phyloP scores from a whole-genome alignment of 92 coral and sea anemone genomes.

The Metridium senile region DNA sequence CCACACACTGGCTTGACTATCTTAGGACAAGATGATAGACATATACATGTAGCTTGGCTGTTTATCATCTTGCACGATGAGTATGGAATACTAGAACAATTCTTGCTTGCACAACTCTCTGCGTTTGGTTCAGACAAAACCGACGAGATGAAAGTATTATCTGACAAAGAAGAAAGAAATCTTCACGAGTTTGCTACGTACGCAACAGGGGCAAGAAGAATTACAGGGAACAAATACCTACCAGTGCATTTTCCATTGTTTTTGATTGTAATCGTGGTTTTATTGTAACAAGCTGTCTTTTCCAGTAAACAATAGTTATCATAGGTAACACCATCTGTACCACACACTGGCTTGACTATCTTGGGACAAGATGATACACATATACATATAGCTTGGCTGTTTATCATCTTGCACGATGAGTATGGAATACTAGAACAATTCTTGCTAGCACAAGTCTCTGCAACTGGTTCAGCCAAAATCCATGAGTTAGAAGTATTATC shows the following conservation, averaged over 20 bases:
- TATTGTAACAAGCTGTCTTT: slow-evolving; percentile 6
- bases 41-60: slow-evolving; percentile 1
- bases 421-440: slow-evolving; percentile 5
- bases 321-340: slow-evolving; percentile 12
- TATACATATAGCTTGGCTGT: neutral
- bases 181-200: too few relatives aligned
- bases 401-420: neutral
- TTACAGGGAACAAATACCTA: too few relatives aligned
- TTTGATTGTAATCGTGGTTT: slow-evolving; percentile 3
- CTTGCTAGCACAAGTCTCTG: neutral
- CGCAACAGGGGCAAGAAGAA: too few relatives aligned
- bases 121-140: neutral
- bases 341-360: slow-evolving; percentile 15
- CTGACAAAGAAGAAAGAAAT: too few relatives aligned
- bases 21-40: slow-evolving; percentile 8
- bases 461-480: too few relatives aligned
- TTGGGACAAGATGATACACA: neutral
- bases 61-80: neutral
- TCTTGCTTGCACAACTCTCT: neutral
- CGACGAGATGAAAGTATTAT: too few relatives aligned
- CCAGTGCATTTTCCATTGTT: neutral
- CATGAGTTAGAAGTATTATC: too few relatives aligned
- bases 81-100: neutral
- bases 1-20: slow-evolving; percentile 20
- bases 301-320: slow-evolving; percentile 9